Evolutionary conservation across 2,113 vertebrate species (phyloP).

Genomic region (Gobiocypris rarus): DNA sequence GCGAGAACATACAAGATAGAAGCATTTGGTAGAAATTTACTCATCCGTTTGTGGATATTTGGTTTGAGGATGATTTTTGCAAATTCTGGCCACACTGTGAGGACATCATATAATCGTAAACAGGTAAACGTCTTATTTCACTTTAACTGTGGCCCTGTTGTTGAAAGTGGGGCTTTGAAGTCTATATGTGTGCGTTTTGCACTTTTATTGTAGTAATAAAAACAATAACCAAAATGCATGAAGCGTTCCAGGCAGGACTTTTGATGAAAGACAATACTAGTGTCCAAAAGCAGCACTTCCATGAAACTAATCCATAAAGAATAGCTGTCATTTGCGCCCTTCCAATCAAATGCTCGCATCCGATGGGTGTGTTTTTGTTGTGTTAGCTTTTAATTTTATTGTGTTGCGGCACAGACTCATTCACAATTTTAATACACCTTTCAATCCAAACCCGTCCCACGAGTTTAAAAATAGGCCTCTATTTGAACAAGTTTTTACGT

Average conservation of each 20-base stretch:
- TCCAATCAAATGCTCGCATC: background rate
- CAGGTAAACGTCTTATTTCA: constrained; percentile 77
- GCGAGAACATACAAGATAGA: constrained; percentile 50
- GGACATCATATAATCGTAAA: constrained; percentile 84
- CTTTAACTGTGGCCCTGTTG: background rate
- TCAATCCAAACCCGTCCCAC: constrained; percentile 26
- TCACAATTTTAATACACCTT: constrained; percentile 28
- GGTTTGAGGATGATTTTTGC: constrained; percentile 88
- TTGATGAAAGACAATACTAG: background rate
- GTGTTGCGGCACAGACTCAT: constrained; percentile 12
- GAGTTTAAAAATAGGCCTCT: constrained; percentile 42
- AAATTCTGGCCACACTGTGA: constrained; percentile 81
- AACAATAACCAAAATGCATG: background rate
- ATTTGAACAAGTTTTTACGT: constrained; percentile 39
- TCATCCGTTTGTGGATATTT: constrained; percentile 45
- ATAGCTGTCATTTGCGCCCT: constrained; percentile 21
- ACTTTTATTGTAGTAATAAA: background rate
- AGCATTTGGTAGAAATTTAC: constrained; percentile 52
- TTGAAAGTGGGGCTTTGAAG: background rate
- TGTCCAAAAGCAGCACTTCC: background rate
- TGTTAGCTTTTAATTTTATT: background rate
- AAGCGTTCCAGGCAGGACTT: background rate
- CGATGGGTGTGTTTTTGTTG: constrained; percentile 30
- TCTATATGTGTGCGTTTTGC: background rate
- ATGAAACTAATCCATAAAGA: constrained; percentile 26